Conservation (phyloP, 2,888 invertebrate species). For the Chloromyia formosa region DNA sequence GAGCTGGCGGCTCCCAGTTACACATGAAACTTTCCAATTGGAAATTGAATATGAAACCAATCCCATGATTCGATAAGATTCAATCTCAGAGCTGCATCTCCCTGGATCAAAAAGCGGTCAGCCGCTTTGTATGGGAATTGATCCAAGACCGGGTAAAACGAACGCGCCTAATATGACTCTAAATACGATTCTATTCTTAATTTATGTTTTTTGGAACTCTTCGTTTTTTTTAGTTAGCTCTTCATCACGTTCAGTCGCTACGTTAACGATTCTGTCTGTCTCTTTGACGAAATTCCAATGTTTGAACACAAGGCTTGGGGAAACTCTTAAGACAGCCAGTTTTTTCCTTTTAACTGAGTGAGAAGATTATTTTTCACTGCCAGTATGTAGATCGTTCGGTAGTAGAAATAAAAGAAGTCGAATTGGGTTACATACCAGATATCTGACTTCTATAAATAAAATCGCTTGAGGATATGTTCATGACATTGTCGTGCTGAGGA, state of each 20-base stretch:
- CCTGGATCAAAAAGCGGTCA: no score
- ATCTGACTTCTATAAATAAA: slow-evolving; percentile 17
- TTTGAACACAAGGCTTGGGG: neutral
- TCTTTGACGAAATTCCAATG: neutral
- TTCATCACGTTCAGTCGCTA: neutral
- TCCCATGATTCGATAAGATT: no score
- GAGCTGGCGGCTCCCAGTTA: no score
- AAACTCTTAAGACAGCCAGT: no score
- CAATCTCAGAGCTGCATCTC: no score
- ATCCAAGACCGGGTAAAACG: no score
- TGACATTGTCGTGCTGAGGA: neutral
- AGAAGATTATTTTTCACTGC: neutral
- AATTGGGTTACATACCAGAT: neutral
- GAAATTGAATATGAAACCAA: neutral
- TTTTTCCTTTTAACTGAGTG: no score
- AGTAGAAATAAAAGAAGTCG: neutral
- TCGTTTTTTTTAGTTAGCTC: neutral
- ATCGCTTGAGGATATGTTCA: slow-evolving; percentile 7
- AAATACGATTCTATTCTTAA: neutral
- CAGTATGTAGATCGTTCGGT: no score
- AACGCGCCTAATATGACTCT: neutral
- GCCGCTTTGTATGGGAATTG: no score
- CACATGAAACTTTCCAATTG: no score
- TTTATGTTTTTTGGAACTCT: neutral
- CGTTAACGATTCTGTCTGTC: neutral